These are phyloP conservation scores for Elgaria multicarinata DNA, from an alignment of 2,113 vertebrate species.

Conservation along the genomic window DNA sequence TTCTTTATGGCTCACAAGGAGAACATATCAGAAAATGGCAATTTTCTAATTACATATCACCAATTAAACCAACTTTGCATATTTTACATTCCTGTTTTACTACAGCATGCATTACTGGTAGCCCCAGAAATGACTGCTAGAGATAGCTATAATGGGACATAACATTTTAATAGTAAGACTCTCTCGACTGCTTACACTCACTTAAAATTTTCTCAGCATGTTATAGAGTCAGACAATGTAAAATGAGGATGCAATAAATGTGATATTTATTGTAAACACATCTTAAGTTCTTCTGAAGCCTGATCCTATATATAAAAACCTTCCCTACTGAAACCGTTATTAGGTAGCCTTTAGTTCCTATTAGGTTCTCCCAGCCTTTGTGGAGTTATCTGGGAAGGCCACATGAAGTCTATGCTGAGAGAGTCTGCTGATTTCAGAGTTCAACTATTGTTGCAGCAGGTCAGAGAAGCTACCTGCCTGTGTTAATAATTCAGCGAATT, in stretches of 20 bases:
- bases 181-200: conserved; percentile 12
- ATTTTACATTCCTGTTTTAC: conserved; percentile 26
- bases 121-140: background rate
- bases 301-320: background rate
- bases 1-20: background rate
- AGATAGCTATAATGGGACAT: background rate
- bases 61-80: background rate
- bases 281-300: background rate
- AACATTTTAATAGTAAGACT: background rate
- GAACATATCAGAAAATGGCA: background rate
- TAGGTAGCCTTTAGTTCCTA: too few relatives aligned
- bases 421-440: too few relatives aligned
- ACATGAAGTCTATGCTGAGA: too few relatives aligned
- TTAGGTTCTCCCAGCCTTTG: too few relatives aligned
- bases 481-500: too few relatives aligned
- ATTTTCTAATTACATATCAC: background rate
- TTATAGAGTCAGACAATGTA: background rate
- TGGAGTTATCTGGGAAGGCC: background rate
- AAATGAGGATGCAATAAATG: conserved; percentile 10
- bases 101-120: conserved; percentile 21
- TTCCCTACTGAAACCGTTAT: background rate
- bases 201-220: background rate
- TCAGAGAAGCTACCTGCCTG: too few relatives aligned
- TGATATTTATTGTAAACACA: conserved; percentile 2
- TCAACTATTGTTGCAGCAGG: too few relatives aligned